A percentile compares a stretch with the other conserved stretches of the same genome.
These are phyloP conservation scores for Epizoanthus ramosus DNA, from an alignment of 92 coral and sea anemone genomes.

Conservation along the genomic window DNA sequence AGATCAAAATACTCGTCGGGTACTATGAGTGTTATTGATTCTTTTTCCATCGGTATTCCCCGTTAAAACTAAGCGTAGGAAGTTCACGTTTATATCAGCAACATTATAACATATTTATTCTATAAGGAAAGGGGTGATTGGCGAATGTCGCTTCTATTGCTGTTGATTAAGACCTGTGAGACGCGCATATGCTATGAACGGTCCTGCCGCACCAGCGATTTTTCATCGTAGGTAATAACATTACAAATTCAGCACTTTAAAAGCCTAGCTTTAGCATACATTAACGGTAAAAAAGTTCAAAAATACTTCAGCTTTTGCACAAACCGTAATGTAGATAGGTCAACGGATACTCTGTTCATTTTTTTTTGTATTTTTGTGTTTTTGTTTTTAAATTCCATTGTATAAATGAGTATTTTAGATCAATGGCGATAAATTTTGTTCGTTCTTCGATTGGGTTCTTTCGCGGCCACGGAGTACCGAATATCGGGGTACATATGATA, in stretches of 20 bases:
- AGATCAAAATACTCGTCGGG: slow-evolving; percentile 26
- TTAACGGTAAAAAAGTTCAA: not conserved
- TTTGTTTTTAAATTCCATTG: slow-evolving; percentile 40
- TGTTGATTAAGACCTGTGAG: slow-evolving; percentile 23
- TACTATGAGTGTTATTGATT: slow-evolving; percentile 13
- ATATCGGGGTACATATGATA: not conserved
- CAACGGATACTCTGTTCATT: slow-evolving; percentile 4
- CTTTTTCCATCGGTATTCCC: slow-evolving; percentile 30
- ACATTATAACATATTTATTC: not conserved
- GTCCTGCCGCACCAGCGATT: not conserved
- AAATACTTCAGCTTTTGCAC: not conserved
- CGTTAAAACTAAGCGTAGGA: slow-evolving; percentile 1
- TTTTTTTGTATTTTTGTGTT: slow-evolving; percentile 3
- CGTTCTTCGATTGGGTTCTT: not conserved
- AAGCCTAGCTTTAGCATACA: too few relatives aligned
- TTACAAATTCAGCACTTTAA: not conserved
- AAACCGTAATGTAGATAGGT: not conserved
- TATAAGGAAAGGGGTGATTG: slow-evolving; percentile 7
- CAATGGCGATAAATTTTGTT: slow-evolving; percentile 5
- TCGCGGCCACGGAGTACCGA: not conserved
- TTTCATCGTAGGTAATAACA: not conserved
- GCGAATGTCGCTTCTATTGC: slow-evolving; percentile 18
- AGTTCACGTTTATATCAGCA: slow-evolving; percentile 22
- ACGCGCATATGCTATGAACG: not conserved
- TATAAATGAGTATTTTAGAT: slow-evolving; percentile 5